phyloP scores from a whole-genome alignment of 2,888 invertebrate genomes.

The Agrochola macilenta region DNA sequence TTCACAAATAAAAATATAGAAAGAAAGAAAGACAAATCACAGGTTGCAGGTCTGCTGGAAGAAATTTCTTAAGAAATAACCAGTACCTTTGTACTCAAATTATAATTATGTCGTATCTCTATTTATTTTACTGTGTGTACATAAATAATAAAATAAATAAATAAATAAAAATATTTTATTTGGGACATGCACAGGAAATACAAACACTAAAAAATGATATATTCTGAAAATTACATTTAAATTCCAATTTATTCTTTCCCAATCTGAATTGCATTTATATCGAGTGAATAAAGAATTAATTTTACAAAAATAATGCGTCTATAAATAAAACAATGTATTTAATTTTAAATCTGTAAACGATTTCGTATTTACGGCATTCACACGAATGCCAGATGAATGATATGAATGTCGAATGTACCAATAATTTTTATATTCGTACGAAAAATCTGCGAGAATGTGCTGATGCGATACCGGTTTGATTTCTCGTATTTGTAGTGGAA shows the following conservation, averaged over 20 bases:
- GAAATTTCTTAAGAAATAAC: too few relatives aligned
- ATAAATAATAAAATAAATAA: too few relatives aligned
- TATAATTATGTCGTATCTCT: too few relatives aligned
- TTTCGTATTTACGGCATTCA: slow-evolving; percentile 65
- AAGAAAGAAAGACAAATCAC: too few relatives aligned
- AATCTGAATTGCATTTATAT: slow-evolving; percentile 45
- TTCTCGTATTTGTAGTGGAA: slow-evolving; percentile 1
- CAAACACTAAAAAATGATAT: not conserved
- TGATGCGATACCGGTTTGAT: slow-evolving; percentile 24
- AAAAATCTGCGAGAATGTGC: slow-evolving; percentile 40
- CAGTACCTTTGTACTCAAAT: too few relatives aligned
- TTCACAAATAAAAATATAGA: slow-evolving; percentile 1
- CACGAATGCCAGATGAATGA: slow-evolving; percentile 72
- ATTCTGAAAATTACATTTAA: slow-evolving; percentile 4
- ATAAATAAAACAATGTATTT: slow-evolving; percentile 66
- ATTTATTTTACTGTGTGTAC: too few relatives aligned
- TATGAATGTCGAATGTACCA: slow-evolving; percentile 77
- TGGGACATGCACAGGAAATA: too few relatives aligned
- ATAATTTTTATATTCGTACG: slow-evolving; percentile 73
- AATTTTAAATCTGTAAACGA: slow-evolving; percentile 69
- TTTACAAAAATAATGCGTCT: slow-evolving; percentile 56
- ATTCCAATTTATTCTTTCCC: slow-evolving; percentile 21
- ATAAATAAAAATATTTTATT: too few relatives aligned
- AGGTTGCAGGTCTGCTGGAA: too few relatives aligned
- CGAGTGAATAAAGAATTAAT: slow-evolving; percentile 51